Conservation (phyloP, 1,140 invertebrate genomes). For the Aphaenogaster ashmeadi region DNA sequence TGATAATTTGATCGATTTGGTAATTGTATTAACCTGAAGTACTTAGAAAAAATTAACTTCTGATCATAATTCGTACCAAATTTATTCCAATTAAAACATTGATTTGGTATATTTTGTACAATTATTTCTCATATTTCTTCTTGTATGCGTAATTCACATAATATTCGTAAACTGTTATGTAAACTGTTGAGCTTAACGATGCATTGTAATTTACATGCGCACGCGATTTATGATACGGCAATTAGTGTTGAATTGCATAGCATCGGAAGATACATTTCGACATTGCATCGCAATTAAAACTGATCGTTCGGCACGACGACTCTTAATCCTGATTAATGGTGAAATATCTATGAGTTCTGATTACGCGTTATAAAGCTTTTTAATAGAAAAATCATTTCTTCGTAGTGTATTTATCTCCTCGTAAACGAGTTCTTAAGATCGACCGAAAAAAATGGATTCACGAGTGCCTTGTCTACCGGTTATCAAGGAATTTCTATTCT, state of each 20-base stretch:
- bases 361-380: constrained; percentile 17
- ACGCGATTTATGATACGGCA: constrained; percentile 43
- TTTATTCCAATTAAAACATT: background rate
- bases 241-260: constrained; percentile 42
- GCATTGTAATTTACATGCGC: constrained; percentile 35
- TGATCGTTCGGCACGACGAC: constrained; percentile 30
- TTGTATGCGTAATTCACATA: background rate
- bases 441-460: constrained; percentile 69
- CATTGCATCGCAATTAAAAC: constrained; percentile 40
- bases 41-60: background rate
- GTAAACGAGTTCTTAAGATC: constrained; percentile 56
- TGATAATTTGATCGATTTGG: background rate
- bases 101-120: background rate
- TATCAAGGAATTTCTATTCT: constrained; percentile 27
- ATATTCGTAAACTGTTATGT: constrained; percentile 2
- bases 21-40: background rate
- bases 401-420: constrained; percentile 60
- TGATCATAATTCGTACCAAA: background rate
- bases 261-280: constrained; percentile 40
- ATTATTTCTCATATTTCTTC: background rate
- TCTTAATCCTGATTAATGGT: constrained; percentile 59
- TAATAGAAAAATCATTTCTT: constrained; percentile 17
- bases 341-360: constrained; percentile 36
- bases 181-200: constrained; percentile 37
- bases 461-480: constrained; percentile 42